These are phyloP conservation scores for Noctua janthina DNA, from an alignment of 2,888 invertebrate genomes.

Conservation along the genomic window DNA sequence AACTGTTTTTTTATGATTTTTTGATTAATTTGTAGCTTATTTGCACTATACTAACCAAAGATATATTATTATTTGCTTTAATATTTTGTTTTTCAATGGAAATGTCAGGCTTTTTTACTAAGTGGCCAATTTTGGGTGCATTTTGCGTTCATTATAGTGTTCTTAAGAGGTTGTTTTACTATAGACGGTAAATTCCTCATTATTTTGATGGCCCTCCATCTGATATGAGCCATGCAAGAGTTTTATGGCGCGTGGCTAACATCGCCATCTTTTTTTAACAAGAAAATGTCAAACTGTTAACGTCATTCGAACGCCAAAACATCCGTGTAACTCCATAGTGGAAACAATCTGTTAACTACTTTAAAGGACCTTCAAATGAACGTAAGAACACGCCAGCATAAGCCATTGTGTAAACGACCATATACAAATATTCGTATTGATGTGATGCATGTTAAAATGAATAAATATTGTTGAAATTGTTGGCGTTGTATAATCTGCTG, in stretches of 20 bases:
- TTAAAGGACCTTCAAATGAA: neutral
- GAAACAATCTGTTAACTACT: neutral
- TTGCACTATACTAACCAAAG: slow-evolving; percentile 85
- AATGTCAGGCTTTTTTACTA: slow-evolving; percentile 38
- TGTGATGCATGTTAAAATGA: slow-evolving; percentile 54
- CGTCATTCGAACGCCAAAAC: neutral
- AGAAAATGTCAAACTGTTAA: neutral
- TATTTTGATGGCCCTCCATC: neutral
- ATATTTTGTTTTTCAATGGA: slow-evolving; percentile 12
- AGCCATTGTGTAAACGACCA: slow-evolving; percentile 21
- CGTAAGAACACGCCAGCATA: slow-evolving; percentile 16
- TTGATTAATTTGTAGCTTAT: slow-evolving; percentile 69
- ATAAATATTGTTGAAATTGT: slow-evolving; percentile 37
- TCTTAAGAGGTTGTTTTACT: slow-evolving; percentile 9
- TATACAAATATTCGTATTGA: slow-evolving; percentile 26
- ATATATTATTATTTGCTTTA: slow-evolving; percentile 60
- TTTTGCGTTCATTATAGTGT: slow-evolving; percentile 25
- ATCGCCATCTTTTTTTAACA: neutral
- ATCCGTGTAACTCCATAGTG: neutral
- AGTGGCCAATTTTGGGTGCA: slow-evolving; percentile 6
- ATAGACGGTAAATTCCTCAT: neutral
- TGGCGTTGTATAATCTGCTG: slow-evolving; percentile 51
- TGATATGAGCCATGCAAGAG: neutral
- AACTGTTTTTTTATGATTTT: slow-evolving; percentile 66
- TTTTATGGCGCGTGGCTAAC: neutral